Base-by-base conservation (phyloP, 2,888 invertebrate species). In the Seira sanloemensis region DNA sequence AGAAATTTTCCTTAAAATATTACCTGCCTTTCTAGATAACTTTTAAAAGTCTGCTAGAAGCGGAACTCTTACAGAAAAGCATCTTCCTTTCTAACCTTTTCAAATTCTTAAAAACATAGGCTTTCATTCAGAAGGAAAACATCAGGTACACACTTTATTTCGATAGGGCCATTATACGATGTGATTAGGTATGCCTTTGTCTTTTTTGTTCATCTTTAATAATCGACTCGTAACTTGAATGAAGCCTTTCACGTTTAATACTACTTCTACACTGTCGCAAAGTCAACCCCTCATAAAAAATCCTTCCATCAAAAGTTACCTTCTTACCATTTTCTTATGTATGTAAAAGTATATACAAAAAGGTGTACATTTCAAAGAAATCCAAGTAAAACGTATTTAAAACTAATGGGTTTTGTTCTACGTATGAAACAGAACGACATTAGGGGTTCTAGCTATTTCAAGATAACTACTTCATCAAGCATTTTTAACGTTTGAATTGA, bases 191-290 rank as follows among this genome's bases (percentile, higher is more conserved):
- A 58, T 18, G 58, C 58, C n/a, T 5, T n/a, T 58, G n/a, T 9
- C 58, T 58, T 58, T n/a, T n/a, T 58, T 58, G 58, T 58, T 18
- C 58, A 58, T 58, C 58, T 58, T 58, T 37, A 37, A 9, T 12
- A 58, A 18, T 58, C 58, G 18, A 4, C n/a, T 58, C 58, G n/a
- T 58, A 9, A 18, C 18, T 18, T 18, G 7, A 58, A 58, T 16
- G 58, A 58, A 58, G 58, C 58, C 58, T 58, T 58, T 58, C n/a
- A 58, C n/a, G 58, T 58, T 58, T 58, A 4, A 58, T 58, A n/a
- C n/a, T n/a, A n/a, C n/a, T n/a, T n/a, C n/a, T n/a, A n/a, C n/a
- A n/a, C 58, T 58, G 58, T 58, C 58, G n/a, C 58, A 18, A 16
- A 58, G n/a, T 58, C 7, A 58, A 58, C 16, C 58, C n/a, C 4